phyloP scores from a whole-genome alignment of 2,797 vertebrate genomes.

The Sebastes iracundus region DNA sequence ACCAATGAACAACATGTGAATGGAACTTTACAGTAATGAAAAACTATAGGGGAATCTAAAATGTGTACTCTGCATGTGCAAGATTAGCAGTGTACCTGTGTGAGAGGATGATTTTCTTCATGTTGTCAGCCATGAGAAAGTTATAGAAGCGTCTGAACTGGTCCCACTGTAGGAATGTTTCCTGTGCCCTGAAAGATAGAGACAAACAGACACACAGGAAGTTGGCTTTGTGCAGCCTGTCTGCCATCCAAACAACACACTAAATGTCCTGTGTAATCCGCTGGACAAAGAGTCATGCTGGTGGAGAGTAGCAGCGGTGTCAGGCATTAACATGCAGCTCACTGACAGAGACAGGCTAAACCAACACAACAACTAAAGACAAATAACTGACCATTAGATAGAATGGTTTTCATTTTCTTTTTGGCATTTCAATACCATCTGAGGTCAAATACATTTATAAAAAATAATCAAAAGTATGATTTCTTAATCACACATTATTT shows the following conservation, averaged over 20 bases:
- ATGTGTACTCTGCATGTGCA: background rate
- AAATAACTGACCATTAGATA: background rate
- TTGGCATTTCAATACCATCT: background rate
- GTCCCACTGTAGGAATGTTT: constrained; percentile 99
- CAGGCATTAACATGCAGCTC: constrained; percentile 36
- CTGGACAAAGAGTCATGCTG: constrained; percentile 46
- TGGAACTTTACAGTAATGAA: background rate
- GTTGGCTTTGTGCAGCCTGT: constrained; percentile 50
- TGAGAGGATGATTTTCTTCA: constrained; percentile 99
- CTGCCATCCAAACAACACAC: constrained; percentile 53
- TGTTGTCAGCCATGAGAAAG: constrained; percentile 99
- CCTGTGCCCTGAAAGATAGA: constrained; percentile 88
- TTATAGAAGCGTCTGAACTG: constrained; percentile 98
- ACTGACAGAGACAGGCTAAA: background rate
- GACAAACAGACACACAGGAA: constrained; percentile 54
- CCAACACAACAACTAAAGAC: background rate
- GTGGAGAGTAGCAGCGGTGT: constrained; percentile 13
- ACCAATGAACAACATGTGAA: background rate
- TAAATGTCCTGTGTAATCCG: constrained; percentile 61
- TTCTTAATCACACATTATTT: background rate
- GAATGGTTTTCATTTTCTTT: background rate
- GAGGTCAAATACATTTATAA: background rate
- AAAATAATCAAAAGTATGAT: background rate
- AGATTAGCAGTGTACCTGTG: constrained; percentile 88
- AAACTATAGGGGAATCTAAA: background rate